Evolutionary conservation across 2,113 vertebrate genomes (phyloP), one percentile per base, ranked within the genome.

Genomic region (Daubentonia madagascariensis): DNA sequence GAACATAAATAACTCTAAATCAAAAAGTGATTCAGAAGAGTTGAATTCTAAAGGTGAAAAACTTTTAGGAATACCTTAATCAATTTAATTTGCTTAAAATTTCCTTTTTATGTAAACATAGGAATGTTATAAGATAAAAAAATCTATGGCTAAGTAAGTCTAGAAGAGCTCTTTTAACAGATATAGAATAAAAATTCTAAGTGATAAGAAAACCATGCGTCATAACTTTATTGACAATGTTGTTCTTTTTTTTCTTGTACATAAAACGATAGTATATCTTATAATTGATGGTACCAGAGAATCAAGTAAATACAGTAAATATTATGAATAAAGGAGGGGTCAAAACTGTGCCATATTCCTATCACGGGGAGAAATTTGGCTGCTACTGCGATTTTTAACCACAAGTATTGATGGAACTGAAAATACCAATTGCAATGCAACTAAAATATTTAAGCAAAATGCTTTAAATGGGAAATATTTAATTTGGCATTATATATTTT

Each of bases 381-480:
- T 32, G n/a, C 22, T 88, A 43, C 52, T 78, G 25, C 13, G 9
- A 94, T 70, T 85, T 80, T 97, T 85, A 97, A 72, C 40, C 0
- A 43, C 11, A 86, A 92, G 50, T 63, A 97, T 95, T 43, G 0
- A 61, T 65, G 28, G 7, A 18, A 89, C 18, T 73, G 14, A 81
- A 91, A 72, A 43, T 54, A 81, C 32, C 20, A 78, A 93, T 85
- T 88, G 40, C 5, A 68, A 50, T 88, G n/a, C 8, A 83, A 93
- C 30, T 54, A 87, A 96, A 97, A 96, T 96, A 35, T 75, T 61
- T 80, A 70, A 84, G 76, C 30, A 97, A 96, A 78, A 61, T 96
- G 67, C 72, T 96, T 54, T 83, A 18, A 91, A 86, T 30, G 14
- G 18, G 3, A 94, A 97, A 96, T 97, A 97, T 65, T 32, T 65